These are phyloP conservation scores for Premnoplex brunnescens DNA, from an alignment of 2,797 vertebrate species.

Conservation along the genomic window DNA sequence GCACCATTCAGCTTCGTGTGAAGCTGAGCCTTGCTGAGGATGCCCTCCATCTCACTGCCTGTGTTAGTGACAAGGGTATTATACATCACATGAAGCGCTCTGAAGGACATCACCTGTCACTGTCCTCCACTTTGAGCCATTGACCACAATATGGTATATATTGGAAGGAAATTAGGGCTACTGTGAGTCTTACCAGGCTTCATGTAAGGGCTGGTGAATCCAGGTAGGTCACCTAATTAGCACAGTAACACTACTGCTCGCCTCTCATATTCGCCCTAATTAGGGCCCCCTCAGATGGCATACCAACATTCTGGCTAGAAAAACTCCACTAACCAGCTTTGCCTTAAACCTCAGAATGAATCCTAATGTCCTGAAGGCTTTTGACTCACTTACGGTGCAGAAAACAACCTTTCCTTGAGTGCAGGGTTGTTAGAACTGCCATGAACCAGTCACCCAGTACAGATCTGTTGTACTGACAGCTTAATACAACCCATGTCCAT, in stretches of 20 bases:
- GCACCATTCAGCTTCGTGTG: background rate
- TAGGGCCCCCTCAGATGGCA: background rate
- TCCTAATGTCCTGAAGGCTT: background rate
- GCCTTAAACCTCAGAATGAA: background rate
- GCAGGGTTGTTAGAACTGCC: background rate
- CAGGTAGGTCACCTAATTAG: background rate
- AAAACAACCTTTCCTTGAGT: background rate
- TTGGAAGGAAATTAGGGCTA: background rate
- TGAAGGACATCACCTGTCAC: background rate
- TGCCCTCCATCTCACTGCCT: background rate
- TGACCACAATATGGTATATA: background rate
- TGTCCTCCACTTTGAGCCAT: background rate
- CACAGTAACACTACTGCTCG: background rate
- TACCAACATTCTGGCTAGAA: background rate
- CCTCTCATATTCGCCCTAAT: background rate
- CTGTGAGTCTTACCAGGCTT: background rate
- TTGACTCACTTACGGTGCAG: background rate
- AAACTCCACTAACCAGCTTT: fast-evolving
- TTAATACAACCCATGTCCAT: background rate
- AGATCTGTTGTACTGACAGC: background rate
- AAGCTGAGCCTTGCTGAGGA: background rate
- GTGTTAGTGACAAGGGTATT: background rate
- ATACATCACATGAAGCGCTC: background rate
- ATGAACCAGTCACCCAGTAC: background rate
- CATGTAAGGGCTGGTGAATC: background rate